Conservation (phyloP, 2,888 invertebrate genomes). For the Tortrix viridana region DNA sequence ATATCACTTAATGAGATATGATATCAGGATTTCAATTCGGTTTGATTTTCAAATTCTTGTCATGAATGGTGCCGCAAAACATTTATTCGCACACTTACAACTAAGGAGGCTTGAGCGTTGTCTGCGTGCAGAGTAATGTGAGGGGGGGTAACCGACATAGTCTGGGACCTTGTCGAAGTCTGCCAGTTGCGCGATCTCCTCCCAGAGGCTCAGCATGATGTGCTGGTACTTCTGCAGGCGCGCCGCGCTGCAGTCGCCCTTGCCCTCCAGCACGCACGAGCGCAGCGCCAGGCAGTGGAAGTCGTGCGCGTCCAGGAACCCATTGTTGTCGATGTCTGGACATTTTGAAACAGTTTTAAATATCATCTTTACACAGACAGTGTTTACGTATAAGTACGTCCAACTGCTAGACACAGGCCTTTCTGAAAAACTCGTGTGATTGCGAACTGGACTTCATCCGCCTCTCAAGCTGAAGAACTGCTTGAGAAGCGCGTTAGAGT, state of each 20-base stretch:
- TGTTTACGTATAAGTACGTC: no score
- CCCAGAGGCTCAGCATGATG: constrained; percentile 93
- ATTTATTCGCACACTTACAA: constrained; percentile 19
- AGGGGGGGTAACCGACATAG: constrained; percentile 78
- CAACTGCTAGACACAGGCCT: no score
- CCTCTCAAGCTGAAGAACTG: no score
- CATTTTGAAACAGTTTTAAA: neutral
- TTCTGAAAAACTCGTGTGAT: no score
- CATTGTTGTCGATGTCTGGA: constrained; percentile 93
- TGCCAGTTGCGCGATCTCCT: constrained; percentile 92
- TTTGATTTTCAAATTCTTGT: no score
- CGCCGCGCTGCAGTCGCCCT: constrained; percentile 89
- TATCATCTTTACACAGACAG: no score
- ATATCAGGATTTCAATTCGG: no score
- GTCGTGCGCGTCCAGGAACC: constrained; percentile 91
- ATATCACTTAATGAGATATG: no score
- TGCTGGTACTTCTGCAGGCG: constrained; percentile 91
- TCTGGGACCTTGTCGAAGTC: constrained; percentile 93
- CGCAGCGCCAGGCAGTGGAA: constrained; percentile 92
- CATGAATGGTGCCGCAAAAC: no score
- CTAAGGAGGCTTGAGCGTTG: constrained; percentile 39
- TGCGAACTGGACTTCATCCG: no score
- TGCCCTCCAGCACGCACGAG: constrained; percentile 92
- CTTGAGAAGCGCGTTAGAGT: no score
- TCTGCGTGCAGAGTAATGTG: constrained; percentile 47